These are phyloP conservation scores for Emesis furor DNA, from an alignment of 2,888 invertebrate species.

Conservation along the genomic window DNA sequence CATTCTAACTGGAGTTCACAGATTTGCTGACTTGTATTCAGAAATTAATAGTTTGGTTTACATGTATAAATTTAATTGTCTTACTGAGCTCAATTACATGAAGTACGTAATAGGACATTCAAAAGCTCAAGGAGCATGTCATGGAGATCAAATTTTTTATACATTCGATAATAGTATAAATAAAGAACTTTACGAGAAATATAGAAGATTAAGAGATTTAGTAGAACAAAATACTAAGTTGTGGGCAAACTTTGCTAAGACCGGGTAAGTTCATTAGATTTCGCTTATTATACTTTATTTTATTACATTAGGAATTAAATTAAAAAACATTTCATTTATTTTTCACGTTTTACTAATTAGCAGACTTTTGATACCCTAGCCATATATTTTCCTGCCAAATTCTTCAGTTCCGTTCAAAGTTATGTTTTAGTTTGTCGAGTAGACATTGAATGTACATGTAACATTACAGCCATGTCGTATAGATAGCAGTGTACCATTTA, in stretches of 20 bases:
- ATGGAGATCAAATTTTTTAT: conserved; percentile 85
- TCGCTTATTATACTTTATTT: no score
- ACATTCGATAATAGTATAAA: conserved; percentile 80
- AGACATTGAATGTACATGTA: no score
- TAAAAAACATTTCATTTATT: no score
- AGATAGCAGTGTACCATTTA: no score
- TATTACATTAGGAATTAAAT: no score
- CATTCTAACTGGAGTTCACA: conserved; percentile 73
- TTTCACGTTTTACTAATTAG: no score
- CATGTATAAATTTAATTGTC: conserved; percentile 75
- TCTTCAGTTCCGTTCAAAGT: no score
- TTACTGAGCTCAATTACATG: conserved; percentile 75
- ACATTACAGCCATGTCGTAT: no score
- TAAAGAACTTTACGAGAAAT: conserved; percentile 78
- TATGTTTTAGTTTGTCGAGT: no score
- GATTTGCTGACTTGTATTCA: conserved; percentile 71
- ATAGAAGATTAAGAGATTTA: conserved; percentile 77
- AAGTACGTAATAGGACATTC: conserved; percentile 61
- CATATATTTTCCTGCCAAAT: no score
- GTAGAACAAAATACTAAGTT: conserved; percentile 81
- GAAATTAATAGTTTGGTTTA: conserved; percentile 57
- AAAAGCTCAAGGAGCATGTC: conserved; percentile 79
- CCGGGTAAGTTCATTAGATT: conserved; percentile 82
- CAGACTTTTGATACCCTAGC: no score
- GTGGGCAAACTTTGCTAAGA: conserved; percentile 86